Evolutionary conservation across 2,888 invertebrate genomes (phyloP).

Genomic region (Volucella inflata): DNA sequence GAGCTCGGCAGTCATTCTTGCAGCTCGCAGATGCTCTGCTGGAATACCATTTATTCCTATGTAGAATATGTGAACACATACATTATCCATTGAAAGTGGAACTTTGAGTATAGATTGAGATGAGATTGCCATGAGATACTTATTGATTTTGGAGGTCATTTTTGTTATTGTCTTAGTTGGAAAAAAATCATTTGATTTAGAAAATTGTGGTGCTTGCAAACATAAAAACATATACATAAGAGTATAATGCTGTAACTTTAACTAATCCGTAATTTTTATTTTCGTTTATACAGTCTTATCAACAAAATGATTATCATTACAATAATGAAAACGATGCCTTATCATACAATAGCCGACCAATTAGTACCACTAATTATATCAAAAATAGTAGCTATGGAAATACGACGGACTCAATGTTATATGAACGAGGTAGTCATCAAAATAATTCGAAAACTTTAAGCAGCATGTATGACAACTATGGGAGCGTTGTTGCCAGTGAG

Average conservation of each 20-base stretch:
- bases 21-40: too few species aligned
- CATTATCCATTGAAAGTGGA: too few species aligned
- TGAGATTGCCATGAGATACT: too few species aligned
- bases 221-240: not conserved
- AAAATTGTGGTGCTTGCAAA: not conserved
- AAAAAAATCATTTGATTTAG: not conserved
- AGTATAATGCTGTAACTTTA: not conserved
- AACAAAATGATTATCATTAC: slow-evolving; percentile 80
- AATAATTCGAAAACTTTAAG: slow-evolving; percentile 74
- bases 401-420: slow-evolving; percentile 71
- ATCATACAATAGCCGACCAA: slow-evolving; percentile 92
- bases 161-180: too few species aligned
- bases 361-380: slow-evolving; percentile 81
- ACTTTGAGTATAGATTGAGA: too few species aligned
- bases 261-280: not conserved
- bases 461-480: slow-evolving; percentile 76
- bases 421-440: slow-evolving; percentile 42
- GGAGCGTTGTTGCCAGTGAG: slow-evolving; percentile 54
- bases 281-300: slow-evolving; percentile 79
- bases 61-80: too few species aligned
- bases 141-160: too few species aligned
- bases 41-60: too few species aligned
- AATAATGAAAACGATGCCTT: slow-evolving; percentile 87
- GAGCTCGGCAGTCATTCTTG: too few species aligned
- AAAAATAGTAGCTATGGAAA: slow-evolving; percentile 76